These are phyloP conservation scores for Drosophila erecta DNA, from an alignment of 1,140 invertebrate species.

Conservation along the genomic window DNA sequence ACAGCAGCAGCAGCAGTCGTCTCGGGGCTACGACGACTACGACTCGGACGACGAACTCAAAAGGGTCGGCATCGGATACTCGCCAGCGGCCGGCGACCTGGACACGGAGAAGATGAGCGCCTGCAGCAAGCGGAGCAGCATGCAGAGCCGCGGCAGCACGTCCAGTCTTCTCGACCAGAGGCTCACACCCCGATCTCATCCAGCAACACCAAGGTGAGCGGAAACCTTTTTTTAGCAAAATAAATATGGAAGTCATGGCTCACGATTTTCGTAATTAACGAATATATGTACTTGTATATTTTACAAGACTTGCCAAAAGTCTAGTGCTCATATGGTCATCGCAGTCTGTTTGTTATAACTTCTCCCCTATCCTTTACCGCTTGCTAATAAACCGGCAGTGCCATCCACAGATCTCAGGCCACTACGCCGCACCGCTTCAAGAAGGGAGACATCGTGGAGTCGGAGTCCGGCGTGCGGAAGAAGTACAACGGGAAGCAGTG, in stretches of 20 bases:
- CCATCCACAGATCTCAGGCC: slow-evolving; percentile 90
- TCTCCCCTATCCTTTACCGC: slow-evolving; percentile 6
- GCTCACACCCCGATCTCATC: slow-evolving; percentile 93
- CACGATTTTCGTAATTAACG: not conserved
- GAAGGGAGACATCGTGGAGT: slow-evolving; percentile 98
- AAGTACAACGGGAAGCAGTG: slow-evolving; percentile 99
- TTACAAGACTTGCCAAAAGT: not conserved
- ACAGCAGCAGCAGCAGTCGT: slow-evolving; percentile 84
- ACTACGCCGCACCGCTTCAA: slow-evolving; percentile 98
- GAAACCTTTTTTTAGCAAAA: not conserved
- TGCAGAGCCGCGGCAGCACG: slow-evolving; percentile 95
- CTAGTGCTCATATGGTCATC: not conserved
- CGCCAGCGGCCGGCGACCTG: slow-evolving; percentile 90
- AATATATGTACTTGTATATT: too few relatives aligned
- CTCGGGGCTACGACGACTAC: slow-evolving; percentile 91
- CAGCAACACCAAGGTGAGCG: slow-evolving; percentile 92
- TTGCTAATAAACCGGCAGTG: slow-evolving; percentile 28
- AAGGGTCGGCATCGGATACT: slow-evolving; percentile 93
- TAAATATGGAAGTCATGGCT: not conserved
- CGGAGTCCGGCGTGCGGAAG: slow-evolving; percentile 97
- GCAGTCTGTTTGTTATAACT: not conserved
- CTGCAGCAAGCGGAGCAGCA: slow-evolving; percentile 94
- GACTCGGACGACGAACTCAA: slow-evolving; percentile 96
- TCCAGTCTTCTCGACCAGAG: slow-evolving; percentile 93
- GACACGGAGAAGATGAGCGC: slow-evolving; percentile 86